These are phyloP conservation scores for Sebastes schlegelii DNA, from an alignment of 2,113 vertebrate genomes.

Conservation along the genomic window DNA sequence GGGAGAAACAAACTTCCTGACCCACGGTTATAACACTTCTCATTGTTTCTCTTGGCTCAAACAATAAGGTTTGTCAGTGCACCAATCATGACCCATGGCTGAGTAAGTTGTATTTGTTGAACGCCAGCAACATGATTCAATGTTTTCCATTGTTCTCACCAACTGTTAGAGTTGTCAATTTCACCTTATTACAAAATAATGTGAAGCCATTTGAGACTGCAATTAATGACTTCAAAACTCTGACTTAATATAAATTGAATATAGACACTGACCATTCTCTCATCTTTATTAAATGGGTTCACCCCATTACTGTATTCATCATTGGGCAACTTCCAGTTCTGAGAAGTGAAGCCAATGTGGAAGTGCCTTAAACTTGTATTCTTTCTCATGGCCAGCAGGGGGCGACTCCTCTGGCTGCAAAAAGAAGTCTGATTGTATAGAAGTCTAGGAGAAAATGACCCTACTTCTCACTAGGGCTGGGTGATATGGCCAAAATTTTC, in stretches of 20 bases:
- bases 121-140: not conserved
- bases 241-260: not conserved
- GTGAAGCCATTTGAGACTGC: not conserved
- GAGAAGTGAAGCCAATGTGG: no score
- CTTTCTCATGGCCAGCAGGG: no score
- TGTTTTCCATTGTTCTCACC: not conserved
- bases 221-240: not conserved
- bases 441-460: no score
- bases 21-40: not conserved
- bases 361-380: no score
- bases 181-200: conserved; percentile 2
- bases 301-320: not conserved
- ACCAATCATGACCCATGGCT: no score
- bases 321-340: no score
- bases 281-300: not conserved
- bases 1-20: no score
- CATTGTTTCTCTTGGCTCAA: not conserved
- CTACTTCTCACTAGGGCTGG: no score
- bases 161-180: not conserved
- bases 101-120: not conserved
- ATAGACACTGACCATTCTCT: not conserved
- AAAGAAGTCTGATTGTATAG: no score
- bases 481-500: no score
- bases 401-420: no score
- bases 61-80: not conserved